A percentile compares a stretch with the other conserved stretches of the same genome.
phyloP scores from a whole-genome alignment of 2,888 invertebrate species.

The Epinotia nisella region DNA sequence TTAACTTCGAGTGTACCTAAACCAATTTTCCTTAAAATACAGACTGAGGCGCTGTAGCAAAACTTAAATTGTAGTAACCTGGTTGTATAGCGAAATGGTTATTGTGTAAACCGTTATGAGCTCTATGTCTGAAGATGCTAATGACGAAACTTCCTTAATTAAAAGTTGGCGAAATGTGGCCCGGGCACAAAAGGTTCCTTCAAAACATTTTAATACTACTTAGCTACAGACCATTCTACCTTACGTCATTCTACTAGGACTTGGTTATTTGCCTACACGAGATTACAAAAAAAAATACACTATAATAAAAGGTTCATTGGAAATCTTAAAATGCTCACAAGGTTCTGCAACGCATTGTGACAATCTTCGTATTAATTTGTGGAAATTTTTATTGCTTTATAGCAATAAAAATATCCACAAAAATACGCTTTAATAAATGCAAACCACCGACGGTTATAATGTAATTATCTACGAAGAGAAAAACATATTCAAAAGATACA shows the following conservation, averaged over 20 bases:
- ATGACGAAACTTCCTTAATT: conserved; percentile 42
- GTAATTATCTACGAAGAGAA: no score
- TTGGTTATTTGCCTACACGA: no score
- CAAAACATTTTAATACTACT: conserved; percentile 22
- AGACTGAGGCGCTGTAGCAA: no score
- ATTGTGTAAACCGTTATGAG: conserved; percentile 32
- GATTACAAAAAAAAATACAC: no score
- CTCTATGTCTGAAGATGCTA: conserved; percentile 38
- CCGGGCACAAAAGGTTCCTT: conserved; percentile 26
- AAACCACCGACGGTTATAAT: neutral
- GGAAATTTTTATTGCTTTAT: neutral
- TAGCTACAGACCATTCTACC: neutral
- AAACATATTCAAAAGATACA: no score
- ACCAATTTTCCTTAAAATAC: neutral
- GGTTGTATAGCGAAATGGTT: conserved; percentile 20
- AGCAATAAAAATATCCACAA: neutral
- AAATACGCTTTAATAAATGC: no score
- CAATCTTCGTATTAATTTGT: neutral
- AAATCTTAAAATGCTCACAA: no score
- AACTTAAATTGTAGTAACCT: conserved; percentile 36
- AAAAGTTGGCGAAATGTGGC: conserved; percentile 34
- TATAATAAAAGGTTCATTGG: no score
- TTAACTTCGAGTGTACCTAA: neutral
- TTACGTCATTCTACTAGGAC: neutral
- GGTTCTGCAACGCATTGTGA: no score